A percentile compares a stretch with the other conserved stretches of the same genome.
Evolutionary conservation across 2,113 vertebrate species (phyloP).

Genomic region (Macquaria ambigua): DNA sequence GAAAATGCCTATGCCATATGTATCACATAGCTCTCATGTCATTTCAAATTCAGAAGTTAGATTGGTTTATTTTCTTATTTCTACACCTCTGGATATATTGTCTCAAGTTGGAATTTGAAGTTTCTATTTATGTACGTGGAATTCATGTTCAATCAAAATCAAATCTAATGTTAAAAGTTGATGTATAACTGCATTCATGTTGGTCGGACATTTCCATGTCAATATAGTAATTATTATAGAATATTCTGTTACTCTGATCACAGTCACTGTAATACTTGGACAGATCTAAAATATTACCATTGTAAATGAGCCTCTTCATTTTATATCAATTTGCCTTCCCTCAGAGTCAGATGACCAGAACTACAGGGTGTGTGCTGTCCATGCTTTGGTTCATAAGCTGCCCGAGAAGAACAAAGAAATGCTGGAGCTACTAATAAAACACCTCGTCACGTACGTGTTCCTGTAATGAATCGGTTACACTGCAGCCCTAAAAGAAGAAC

Average conservation of each 20-base stretch:
- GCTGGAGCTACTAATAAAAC: constrained; percentile 95
- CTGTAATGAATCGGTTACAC: constrained; percentile 20
- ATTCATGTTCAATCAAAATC: neutral
- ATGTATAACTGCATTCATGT: neutral
- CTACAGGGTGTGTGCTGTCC: constrained; percentile 95
- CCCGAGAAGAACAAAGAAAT: constrained; percentile 96
- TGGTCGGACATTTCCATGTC: neutral
- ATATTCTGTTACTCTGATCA: neutral
- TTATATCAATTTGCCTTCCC: constrained; percentile 1
- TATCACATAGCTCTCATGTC: neutral
- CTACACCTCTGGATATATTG: neutral
- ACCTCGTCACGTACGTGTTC: constrained; percentile 91
- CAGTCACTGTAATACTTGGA: neutral
- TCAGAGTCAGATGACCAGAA: constrained; percentile 97
- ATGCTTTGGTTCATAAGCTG: constrained; percentile 92
- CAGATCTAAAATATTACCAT: neutral
- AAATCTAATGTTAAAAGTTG: neutral
- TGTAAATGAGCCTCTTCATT: neutral
- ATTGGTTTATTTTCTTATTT: constrained; percentile 8
- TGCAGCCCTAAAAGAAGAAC: constrained; percentile 23
- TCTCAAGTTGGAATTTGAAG: neutral
- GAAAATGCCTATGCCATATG: neutral
- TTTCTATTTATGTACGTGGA: neutral
- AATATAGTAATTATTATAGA: neutral
- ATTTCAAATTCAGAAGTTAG: constrained; percentile 4